A percentile compares a stretch with the other conserved stretches of the same genome.
Evolutionary conservation across 2,797 vertebrate genomes (phyloP).

Genomic region (Eurystomus glaucurus): DNA sequence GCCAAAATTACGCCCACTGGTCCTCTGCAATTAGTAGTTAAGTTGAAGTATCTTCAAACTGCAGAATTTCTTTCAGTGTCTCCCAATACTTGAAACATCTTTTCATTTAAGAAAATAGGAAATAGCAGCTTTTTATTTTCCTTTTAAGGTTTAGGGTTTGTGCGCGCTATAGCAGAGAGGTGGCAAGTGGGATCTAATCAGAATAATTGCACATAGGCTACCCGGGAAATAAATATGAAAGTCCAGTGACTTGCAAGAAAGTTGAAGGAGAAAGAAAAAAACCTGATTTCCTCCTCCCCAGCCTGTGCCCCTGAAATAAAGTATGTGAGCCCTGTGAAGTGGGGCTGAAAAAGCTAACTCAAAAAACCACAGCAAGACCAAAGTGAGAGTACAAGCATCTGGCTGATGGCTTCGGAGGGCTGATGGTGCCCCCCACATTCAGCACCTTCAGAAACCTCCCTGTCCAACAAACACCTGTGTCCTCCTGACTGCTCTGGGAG

Average conservation of each 20-base stretch:
- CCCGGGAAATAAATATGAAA: slow-evolving; percentile 57
- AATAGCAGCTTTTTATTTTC: slow-evolving; percentile 76
- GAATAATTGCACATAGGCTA: slow-evolving; percentile 61
- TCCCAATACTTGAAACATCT: slow-evolving; percentile 79
- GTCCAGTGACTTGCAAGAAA: slow-evolving; percentile 54
- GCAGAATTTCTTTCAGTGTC: slow-evolving; percentile 81
- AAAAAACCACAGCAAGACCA: background rate
- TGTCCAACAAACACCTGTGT: accelerated
- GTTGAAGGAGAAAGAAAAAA: slow-evolving; percentile 32
- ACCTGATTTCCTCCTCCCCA: background rate
- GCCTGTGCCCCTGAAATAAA: background rate
- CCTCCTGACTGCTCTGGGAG: background rate
- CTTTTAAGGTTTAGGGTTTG: slow-evolving; percentile 65
- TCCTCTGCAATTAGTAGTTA: slow-evolving; percentile 88
- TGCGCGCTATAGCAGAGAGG: background rate
- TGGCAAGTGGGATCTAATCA: slow-evolving; percentile 70
- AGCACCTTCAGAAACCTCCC: background rate
- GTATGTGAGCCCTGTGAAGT: background rate
- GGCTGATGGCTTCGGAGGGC: background rate
- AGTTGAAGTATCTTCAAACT: slow-evolving; percentile 87
- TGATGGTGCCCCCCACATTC: background rate
- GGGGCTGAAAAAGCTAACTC: background rate
- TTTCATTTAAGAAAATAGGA: slow-evolving; percentile 79
- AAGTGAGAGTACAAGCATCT: background rate
- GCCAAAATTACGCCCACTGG: slow-evolving; percentile 88